Base-by-base conservation (phyloP, 2,797 vertebrate genomes). In the Dicrostonyx torquatus region DNA sequence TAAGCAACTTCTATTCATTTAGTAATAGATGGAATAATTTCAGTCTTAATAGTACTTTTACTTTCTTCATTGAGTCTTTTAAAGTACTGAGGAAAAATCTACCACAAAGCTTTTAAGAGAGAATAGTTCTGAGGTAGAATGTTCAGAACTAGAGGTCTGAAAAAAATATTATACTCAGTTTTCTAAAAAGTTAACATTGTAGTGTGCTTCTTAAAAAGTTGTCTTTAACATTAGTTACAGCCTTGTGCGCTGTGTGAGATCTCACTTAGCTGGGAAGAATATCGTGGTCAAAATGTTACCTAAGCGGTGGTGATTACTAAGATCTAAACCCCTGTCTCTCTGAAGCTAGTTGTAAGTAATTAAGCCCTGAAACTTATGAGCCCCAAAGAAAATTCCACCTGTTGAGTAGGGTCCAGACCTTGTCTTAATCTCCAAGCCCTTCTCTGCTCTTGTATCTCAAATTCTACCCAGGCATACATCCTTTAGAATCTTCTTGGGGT, bases 191-290 rank as follows among this genome's bases (percentile, higher is more conserved):
- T 75, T 92, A 89, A 64, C 45, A 92, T 12, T 91, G 11, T 34
- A n/a, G 43, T 89, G 24, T 73, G 45, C 66, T 78, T 62, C 48
- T 89, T 92, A 43, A 90, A 94, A 93, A 50, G 62, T 80, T 96
- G 89, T 29, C 48, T 95, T 90, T 95, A 90, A 64, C 84, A 73
- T 18, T 91, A 15, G 55, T 8, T 64, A 26, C 12, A 84, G 43
- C 60, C 31, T 53, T 40, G 17, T 68, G 26, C 90, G 20, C 48
- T 80, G 1, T 66, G 1, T 9, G 20, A 3, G 77, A 77, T 90
- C 24, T 68, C 53, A 85, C 66, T 91, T 60, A 86, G 60, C 80
- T 14, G 64, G 60, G 26, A 92, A 34, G 43, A 92, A 45, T 93
- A 62, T 50, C 85, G 22, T 6, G 78, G 53, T 4, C 13, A 55